A percentile compares a stretch with the other conserved stretches of the same genome.
Conservation (phyloP, 1,140 invertebrate genomes). For the Thaumatotibia leucotreta region DNA sequence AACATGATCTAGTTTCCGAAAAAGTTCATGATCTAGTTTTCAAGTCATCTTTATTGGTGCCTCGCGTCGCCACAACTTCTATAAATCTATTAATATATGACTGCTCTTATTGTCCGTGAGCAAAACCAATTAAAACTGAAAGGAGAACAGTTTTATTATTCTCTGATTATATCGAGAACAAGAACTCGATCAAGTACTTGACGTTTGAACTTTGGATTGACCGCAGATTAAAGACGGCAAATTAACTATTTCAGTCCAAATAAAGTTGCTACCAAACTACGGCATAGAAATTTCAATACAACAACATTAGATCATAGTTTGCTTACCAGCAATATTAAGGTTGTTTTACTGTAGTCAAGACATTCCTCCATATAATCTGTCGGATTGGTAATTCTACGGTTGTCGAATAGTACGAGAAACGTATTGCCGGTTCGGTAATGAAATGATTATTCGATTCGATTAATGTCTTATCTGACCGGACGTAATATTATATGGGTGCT, state of each 20-base stretch:
- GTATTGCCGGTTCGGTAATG: not conserved
- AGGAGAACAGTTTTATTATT: constrained; percentile 4
- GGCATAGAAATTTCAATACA: not conserved
- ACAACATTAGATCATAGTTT: not conserved
- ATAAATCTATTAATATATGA: no score
- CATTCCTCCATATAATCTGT: not conserved
- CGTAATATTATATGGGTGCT: not conserved
- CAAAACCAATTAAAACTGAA: constrained; percentile 7
- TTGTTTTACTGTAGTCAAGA: not conserved
- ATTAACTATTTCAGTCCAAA: not conserved
- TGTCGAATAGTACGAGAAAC: not conserved
- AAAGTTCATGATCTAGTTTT: not conserved
- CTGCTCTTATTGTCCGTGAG: not conserved
- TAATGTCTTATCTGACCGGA: not conserved
- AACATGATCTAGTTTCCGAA: no score
- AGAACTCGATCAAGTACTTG: constrained; percentile 23
- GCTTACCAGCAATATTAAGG: not conserved
- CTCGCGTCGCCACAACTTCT: not conserved
- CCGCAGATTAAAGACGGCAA: not conserved
- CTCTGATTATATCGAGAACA: constrained; percentile 8
- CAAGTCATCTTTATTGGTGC: not conserved
- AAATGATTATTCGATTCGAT: not conserved
- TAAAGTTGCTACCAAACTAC: not conserved
- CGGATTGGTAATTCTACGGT: not conserved
- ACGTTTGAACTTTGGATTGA: constrained; percentile 27